phyloP scores from a whole-genome alignment of 2,797 vertebrate species.

The Gadopsis marmoratus region DNA sequence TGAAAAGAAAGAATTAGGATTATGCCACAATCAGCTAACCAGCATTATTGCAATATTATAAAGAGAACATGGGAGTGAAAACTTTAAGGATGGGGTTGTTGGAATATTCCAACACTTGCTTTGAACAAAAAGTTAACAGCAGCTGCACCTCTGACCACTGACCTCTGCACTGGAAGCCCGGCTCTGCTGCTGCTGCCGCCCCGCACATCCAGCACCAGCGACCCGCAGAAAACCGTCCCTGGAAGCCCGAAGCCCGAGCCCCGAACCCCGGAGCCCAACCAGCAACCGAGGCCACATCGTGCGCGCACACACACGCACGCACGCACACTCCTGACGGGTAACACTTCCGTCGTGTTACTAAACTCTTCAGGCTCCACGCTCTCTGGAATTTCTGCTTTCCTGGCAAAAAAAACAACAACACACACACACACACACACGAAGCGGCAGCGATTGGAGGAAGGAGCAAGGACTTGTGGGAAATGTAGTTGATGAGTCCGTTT shows the following conservation, averaged over 20 bases:
- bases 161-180: constrained; percentile 78
- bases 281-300: constrained; percentile 78
- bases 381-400: constrained; percentile 49
- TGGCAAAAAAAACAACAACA: constrained; percentile 39
- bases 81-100: background rate
- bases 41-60: background rate
- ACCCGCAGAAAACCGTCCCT: constrained; percentile 60
- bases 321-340: background rate
- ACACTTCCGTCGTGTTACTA: constrained; percentile 44
- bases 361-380: constrained; percentile 59
- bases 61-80: background rate
- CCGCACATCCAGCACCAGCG: constrained; percentile 43
- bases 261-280: constrained; percentile 45
- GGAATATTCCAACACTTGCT: background rate
- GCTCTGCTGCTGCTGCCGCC: constrained; percentile 63
- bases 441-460: background rate
- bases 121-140: too few species aligned
- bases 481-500: constrained; percentile 67
- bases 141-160: background rate
- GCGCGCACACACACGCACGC: background rate
- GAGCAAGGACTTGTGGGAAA: constrained; percentile 77
- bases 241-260: constrained; percentile 63
- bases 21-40: background rate
- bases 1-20: background rate
- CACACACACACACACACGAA: constrained; percentile 18